Evolutionary conservation across 2,888 invertebrate genomes (phyloP), one percentile per base, ranked within the genome.

Genomic region (Trichogramma dendrolimi): DNA sequence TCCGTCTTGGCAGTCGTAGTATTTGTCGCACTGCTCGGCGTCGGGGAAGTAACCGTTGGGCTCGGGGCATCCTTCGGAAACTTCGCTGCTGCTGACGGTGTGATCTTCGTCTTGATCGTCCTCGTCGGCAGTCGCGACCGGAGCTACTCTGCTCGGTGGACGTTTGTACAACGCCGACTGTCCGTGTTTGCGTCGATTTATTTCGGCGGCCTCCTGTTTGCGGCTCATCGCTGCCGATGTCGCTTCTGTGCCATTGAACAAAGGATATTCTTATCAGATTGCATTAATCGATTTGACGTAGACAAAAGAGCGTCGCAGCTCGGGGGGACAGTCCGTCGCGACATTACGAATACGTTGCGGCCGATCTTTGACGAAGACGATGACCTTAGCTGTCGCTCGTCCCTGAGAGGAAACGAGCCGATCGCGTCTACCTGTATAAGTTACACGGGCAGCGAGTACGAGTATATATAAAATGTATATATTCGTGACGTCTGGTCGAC

Each of bases 21-120:
- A 94, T 79, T 92, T 92, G 81, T 94, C 93, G 75, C 93, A 94
- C 80, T 94, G 92, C 71, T 89, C 87, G 10, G 88, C 86, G 74
- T 92, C 92, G 7, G 92, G 90, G 75, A 91, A 94, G 80, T 85
- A 94, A 6, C 94, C 94, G 70, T 90, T 86, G 0, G 86, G 83
- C 71, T 91, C 90, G 0, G 94, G 94, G 72, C 94, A 94, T 69
- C 87, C 82, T 58, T 86, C 86, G 27, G 87, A 83, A 67, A 84
- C 81, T 64, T 83, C 84, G 55, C 85, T 86, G 0, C 85, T 84
- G 2, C 75, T 75, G 61, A 74, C 75, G 50, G 79, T 77, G 43
- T 72, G 69, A 39, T 68, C 65, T 27, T 73, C 73, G 41, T 70
- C 70, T 40, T 11, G 52, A 4, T 55, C 46, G 7, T 50, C 11